Evolutionary conservation across 92 coral and sea anemone genomes (phyloP), one percentile per base, ranked within the genome.

Genomic region (Zoanthus sociatus): DNA sequence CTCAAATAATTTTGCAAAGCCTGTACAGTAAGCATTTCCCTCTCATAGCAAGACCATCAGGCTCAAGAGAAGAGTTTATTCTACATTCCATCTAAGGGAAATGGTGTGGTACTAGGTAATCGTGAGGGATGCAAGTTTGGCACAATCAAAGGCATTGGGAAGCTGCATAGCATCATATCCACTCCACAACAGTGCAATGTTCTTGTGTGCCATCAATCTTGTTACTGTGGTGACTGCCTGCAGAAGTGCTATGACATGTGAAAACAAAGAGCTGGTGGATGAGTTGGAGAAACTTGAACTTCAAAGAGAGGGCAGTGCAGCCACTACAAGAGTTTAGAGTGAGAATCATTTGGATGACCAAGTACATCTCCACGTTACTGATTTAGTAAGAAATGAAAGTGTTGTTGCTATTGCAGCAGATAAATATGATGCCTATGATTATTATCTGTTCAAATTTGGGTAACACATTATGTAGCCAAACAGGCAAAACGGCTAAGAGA

Each of bases 371-470:
- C 82, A 77, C 10, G 68, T 77, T 20, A 68, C 82, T 2, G 82
- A 77, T 54, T 32, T 77, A 77, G 82, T 77, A 17, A 16, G 82
- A 26, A 26, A 53, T 33, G 47, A 48, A 47, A 77, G 82, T 77
- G 68, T 77, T 5, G 82, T 77, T 77, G 67, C 82, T 15, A 54
- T 77, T 77, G 82, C 82, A 3, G 82, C 82, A 31, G 78, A 76
- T 76, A 44, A 76, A 1, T 66, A 76, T 76, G 81, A 76, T 47
- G 31, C 5, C 1, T 76, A 76, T 51, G 66, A 76, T 20, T 76
- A 76, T 11, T 76, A 76, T 10, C 18, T 76, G 17, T 48, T 76
- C 63, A 51, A 76, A 21, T 42, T 76, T 56, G 26, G 56, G 56
- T 51, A 51, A 51, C 56, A 51, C 56, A 51, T 51, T 51, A 51